Conservation (phyloP, 1,140 invertebrate genomes). For the Tetramorium alpestre region DNA sequence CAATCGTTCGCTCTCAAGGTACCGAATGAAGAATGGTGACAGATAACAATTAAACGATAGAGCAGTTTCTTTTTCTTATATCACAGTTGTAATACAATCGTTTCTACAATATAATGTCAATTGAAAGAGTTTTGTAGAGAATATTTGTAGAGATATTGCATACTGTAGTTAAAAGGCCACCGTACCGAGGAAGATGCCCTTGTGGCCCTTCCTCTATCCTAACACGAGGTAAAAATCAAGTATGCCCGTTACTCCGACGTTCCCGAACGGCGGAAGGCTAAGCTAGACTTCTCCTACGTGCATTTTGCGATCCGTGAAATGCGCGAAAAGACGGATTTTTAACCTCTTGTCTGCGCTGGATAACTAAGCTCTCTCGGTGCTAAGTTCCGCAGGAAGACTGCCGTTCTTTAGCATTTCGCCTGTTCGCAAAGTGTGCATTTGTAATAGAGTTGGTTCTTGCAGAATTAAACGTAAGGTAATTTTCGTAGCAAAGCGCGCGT, state of each 20-base stretch:
- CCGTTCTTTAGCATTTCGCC: constrained; percentile 27
- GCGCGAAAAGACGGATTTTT: not conserved
- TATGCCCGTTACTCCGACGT: not conserved
- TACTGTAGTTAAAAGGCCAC: constrained; percentile 31
- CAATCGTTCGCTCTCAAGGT: not conserved
- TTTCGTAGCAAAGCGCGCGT: constrained; percentile 15
- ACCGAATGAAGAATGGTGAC: not conserved
- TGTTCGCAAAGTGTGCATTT: constrained; percentile 34
- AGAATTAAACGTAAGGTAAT: constrained; percentile 28
- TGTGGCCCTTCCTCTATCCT: not conserved
- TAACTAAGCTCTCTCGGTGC: constrained; percentile 15
- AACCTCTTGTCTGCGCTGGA: not conserved
- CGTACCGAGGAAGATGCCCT: not conserved
- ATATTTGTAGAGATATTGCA: constrained; percentile 8
- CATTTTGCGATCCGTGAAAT: not conserved
- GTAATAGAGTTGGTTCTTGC: constrained; percentile 13
- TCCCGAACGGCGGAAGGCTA: not conserved
- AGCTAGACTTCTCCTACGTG: not conserved
- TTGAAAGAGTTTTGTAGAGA: not conserved
- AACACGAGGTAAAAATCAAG: not conserved
- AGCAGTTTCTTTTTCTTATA: constrained; percentile 11
- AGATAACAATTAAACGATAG: not conserved
- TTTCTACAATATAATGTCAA: constrained; percentile 14
- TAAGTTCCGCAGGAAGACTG: constrained; percentile 26
- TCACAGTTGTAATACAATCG: constrained; percentile 5